Percentiles rank a stretch among this genome's conserved stretches.
Conservation (phyloP, 2,113 vertebrate species). For the Engraulis encrasicolus region DNA sequence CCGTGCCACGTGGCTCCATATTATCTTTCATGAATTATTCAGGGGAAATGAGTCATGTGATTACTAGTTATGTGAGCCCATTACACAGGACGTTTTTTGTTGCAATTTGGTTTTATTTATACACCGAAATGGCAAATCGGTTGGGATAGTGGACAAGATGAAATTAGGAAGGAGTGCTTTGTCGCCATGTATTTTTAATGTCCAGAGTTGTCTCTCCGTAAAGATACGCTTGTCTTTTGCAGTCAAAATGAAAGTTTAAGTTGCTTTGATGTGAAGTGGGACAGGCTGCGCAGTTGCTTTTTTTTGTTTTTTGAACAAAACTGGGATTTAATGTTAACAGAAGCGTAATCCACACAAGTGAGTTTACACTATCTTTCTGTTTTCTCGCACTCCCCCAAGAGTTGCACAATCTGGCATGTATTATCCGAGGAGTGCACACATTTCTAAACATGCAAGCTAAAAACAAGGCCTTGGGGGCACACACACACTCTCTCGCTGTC, state of each 20-base stretch:
- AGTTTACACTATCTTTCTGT: not conserved
- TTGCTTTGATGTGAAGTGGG: not conserved
- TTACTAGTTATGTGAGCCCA: not conserved
- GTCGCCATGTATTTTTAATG: not conserved
- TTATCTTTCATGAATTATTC: not conserved
- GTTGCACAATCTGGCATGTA: not conserved
- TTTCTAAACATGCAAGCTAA: not conserved
- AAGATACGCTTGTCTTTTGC: no score
- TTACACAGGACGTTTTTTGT: not conserved
- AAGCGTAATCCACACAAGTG: not conserved
- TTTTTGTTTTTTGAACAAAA: no score
- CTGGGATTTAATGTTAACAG: not conserved
- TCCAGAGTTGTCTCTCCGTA: not conserved
- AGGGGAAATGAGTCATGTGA: not conserved
- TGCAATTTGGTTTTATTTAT: not conserved
- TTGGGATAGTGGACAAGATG: not conserved
- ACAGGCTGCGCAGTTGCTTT: not conserved
- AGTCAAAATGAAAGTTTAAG: not conserved
- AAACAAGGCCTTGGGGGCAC: not conserved
- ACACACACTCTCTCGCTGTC: no score
- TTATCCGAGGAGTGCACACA: constrained; percentile 6
- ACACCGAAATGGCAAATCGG: not conserved
- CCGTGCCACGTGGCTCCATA: not conserved
- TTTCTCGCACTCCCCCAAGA: not conserved
- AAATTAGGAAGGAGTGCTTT: not conserved